These are phyloP conservation scores for Hyperoplus immaculatus DNA, from an alignment of 2,797 vertebrate genomes.

Conservation along the genomic window DNA sequence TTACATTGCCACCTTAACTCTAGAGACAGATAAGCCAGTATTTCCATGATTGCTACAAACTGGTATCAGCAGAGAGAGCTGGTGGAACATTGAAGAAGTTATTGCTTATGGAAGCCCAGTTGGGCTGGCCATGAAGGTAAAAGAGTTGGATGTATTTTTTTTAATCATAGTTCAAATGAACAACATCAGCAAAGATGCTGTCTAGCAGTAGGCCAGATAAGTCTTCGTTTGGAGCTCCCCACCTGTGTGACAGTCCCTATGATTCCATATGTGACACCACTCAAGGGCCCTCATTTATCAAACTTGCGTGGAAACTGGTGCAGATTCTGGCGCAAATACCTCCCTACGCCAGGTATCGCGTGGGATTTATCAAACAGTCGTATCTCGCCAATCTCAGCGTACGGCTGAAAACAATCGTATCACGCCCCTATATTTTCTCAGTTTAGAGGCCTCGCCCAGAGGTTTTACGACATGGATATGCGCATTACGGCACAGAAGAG, in stretches of 20 bases:
- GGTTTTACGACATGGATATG: too few species aligned
- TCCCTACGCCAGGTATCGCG: too few species aligned
- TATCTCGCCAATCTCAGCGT: too few species aligned
- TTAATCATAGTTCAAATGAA: background rate
- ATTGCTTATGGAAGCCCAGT: background rate
- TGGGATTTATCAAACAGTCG: too few species aligned
- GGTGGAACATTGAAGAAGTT: background rate
- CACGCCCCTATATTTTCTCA: too few species aligned
- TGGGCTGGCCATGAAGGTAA: background rate
- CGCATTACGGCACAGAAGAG: too few species aligned
- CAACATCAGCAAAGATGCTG: constrained; percentile 1
- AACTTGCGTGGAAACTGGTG: too few species aligned
- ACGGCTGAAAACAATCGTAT: too few species aligned
- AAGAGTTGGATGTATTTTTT: constrained; percentile 10
- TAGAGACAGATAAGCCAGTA: background rate
- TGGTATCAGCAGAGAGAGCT: constrained; percentile 6
- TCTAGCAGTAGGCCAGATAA: background rate
- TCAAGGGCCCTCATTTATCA: background rate
- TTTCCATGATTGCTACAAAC: background rate
- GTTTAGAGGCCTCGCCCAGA: too few species aligned
- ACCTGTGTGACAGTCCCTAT: background rate
- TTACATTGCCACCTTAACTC: background rate
- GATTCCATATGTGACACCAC: background rate
- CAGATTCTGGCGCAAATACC: too few species aligned
- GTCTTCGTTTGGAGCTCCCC: background rate